Base-by-base conservation (phyloP, 2,888 invertebrate genomes). In the Mesoligia furuncula region DNA sequence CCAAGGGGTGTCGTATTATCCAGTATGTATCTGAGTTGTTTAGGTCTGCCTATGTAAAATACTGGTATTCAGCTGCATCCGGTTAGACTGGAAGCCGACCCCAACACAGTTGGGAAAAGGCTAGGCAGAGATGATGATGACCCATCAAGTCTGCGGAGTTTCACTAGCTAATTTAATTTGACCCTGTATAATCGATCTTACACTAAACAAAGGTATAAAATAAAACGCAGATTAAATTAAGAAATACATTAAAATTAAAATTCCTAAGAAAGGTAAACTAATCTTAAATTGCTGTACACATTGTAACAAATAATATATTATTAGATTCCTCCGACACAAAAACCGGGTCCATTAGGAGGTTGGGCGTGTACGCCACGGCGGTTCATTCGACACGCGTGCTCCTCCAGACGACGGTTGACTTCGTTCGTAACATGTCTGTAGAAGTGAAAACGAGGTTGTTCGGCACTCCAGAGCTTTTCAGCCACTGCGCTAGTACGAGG, bases 331-430 rank as follows among this genome's bases (percentile, higher is more conserved):
- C 84, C 80, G 59, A 83, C 62, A 24, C 88, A 89, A 91, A 96
- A 98, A 48, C 98, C 97, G 0, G 98, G 98, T 0, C 98, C 98
- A 90, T 97, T 98, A 2, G 98, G 97, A 0, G 98, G 98, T 89
- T 98, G 97, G 0, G 98, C 98, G 2, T 94, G 95, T 73, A 98
- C 97, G 1, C 98, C 98, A 64, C 98, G 96, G 27, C 97, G 95
- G 85, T 98, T 97, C 97, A 98, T 97, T 67, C 98, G 95, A 91
- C 98, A 98, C 71, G 93, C 84, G 96, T 95, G 89, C 89, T 94
- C 94, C 86, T 95, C 93, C 2, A 94, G 80, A 2, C 94, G 92
- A 89, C 92, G 54, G 87, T 95, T 81, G 91, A 92, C 86, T 84
- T 88, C 79, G 0, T 39, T 39, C 0, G 95, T 93, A 17, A 90